These are phyloP conservation scores for Nomada goodeniana DNA, from an alignment of 2,888 invertebrate species.

Conservation along the genomic window DNA sequence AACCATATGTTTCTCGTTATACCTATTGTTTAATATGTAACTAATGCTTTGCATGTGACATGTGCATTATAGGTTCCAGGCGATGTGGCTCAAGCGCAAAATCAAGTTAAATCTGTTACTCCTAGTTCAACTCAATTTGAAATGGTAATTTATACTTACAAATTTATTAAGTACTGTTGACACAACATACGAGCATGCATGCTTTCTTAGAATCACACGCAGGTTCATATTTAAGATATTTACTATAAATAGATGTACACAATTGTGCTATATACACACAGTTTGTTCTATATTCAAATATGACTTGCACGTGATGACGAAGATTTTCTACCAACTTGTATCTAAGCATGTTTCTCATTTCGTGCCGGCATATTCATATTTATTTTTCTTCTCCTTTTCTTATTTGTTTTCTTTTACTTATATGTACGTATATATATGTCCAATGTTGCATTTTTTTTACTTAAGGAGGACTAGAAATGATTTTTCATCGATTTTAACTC, in stretches of 20 bases:
- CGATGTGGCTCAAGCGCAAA: constrained; percentile 82
- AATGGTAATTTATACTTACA: constrained; percentile 78
- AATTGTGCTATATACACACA: too few relatives aligned
- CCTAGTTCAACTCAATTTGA: constrained; percentile 82
- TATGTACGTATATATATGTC: constrained; percentile 50
- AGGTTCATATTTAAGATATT: constrained; percentile 48
- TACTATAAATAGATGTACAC: neutral
- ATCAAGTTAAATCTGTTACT: constrained; percentile 81
- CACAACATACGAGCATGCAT: constrained; percentile 50
- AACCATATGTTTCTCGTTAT: constrained; percentile 36
- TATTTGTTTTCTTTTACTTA: constrained; percentile 15
- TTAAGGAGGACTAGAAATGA: constrained; percentile 50
- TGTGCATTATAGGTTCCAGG: constrained; percentile 82
- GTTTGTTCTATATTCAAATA: constrained; percentile 19
- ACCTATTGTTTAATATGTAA: constrained; percentile 49
- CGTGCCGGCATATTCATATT: constrained; percentile 83
- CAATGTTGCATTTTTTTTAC: constrained; percentile 64
- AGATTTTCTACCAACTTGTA: constrained; percentile 74
- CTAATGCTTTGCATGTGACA: constrained; percentile 74
- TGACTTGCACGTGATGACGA: constrained; percentile 60
- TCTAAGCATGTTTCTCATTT: constrained; percentile 79
- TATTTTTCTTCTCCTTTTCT: constrained; percentile 35
- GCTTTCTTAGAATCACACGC: constrained; percentile 60
- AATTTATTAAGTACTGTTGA: too few relatives aligned
- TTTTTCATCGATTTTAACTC: constrained; percentile 60